phyloP scores from a whole-genome alignment of 2,113 vertebrate genomes.

The Excalfactoria chinensis region DNA sequence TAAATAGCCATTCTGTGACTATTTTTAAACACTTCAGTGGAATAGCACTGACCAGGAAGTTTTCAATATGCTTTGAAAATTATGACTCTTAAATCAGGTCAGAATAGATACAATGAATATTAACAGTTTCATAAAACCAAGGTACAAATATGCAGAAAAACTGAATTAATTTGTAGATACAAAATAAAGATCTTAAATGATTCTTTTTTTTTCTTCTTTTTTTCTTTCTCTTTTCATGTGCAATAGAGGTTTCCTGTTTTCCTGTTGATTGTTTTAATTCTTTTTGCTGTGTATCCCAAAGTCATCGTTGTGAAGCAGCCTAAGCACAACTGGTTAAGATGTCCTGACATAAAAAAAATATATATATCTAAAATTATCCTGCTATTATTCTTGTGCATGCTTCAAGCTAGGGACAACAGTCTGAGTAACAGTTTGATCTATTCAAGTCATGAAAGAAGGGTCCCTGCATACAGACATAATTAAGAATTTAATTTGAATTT shows the following conservation, averaged over 20 bases:
- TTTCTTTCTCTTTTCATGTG: too few relatives aligned
- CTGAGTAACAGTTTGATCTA: background rate
- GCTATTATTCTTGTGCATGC: background rate
- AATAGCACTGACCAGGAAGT: background rate
- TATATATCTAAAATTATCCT: background rate
- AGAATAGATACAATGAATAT: background rate
- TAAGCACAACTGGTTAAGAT: background rate
- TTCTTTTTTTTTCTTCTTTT: background rate
- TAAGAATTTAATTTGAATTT: constrained; percentile 61
- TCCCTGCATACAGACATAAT: background rate
- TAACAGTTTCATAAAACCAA: background rate
- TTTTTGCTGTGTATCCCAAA: background rate
- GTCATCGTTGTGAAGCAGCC: background rate
- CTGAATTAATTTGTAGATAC: background rate
- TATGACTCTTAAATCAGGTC: background rate
- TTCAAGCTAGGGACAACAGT: background rate
- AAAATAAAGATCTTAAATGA: background rate
- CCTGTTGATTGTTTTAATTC: background rate
- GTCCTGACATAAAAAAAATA: background rate
- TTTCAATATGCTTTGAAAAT: constrained; percentile 2
- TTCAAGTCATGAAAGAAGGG: constrained; percentile 2
- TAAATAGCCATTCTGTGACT: background rate
- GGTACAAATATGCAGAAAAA: background rate
- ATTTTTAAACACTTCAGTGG: background rate
- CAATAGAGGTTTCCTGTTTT: background rate